Evolutionary conservation across 2,888 invertebrate genomes (phyloP).

Genomic region (Cerastis rubricosa): DNA sequence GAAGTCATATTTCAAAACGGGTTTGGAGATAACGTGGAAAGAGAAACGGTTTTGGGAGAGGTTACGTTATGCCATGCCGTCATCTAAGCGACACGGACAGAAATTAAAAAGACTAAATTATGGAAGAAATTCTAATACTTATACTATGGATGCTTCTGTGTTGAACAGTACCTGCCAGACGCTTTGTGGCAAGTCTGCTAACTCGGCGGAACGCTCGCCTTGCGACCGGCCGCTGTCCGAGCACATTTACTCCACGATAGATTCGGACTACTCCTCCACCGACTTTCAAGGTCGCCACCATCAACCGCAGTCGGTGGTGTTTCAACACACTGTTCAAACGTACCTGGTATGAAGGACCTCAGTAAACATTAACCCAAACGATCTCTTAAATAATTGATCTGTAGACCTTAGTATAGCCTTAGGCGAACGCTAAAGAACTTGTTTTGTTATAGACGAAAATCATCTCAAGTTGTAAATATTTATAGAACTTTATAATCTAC

Average conservation of each 20-base stretch:
- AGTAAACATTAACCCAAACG: slow-evolving; percentile 75
- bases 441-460: slow-evolving; percentile 83
- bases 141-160: slow-evolving; percentile 94
- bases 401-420: slow-evolving; percentile 82
- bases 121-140: slow-evolving; percentile 95
- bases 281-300: slow-evolving; percentile 85
- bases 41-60: slow-evolving; percentile 99
- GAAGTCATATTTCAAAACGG: slow-evolving; percentile 96
- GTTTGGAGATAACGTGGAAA: slow-evolving; percentile 96
- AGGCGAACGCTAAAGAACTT: slow-evolving; percentile 79
- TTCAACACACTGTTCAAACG: slow-evolving; percentile 89
- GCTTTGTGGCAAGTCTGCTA: slow-evolving; percentile 89
- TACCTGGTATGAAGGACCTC: slow-evolving; percentile 85
- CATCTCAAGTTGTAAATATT: slow-evolving; percentile 86
- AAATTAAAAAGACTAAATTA: slow-evolving; percentile 92
- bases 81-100: slow-evolving; percentile 92
- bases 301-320: slow-evolving; percentile 86
- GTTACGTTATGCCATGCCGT: slow-evolving; percentile 96
- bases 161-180: slow-evolving; percentile 92
- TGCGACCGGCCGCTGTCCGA: slow-evolving; percentile 95
- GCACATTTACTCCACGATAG: slow-evolving; percentile 97
- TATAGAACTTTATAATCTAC: slow-evolving; percentile 79
- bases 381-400: slow-evolving; percentile 83
- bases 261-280: slow-evolving; percentile 95
- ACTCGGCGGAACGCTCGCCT: slow-evolving; percentile 91